A percentile compares a stretch with the other conserved stretches of the same genome.
Evolutionary conservation across 2,797 vertebrate genomes (phyloP).

Genomic region (Steatocranus sp.): DNA sequence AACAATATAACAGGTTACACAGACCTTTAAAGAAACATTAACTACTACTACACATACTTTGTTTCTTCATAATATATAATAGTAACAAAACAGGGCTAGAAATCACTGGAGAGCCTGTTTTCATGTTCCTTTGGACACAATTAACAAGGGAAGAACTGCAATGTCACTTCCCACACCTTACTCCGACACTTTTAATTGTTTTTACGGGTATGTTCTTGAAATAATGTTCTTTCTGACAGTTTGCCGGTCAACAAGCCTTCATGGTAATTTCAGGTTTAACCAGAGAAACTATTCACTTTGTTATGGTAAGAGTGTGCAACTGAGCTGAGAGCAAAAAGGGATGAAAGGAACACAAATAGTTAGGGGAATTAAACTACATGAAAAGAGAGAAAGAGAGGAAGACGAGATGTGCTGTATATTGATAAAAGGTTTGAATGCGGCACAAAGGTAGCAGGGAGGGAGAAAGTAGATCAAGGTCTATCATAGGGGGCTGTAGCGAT

Average conservation of each 20-base stretch:
- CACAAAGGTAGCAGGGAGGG: constrained; percentile 12
- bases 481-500: constrained; percentile 2
- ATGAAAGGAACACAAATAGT: background rate
- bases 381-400: background rate
- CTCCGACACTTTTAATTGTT: background rate
- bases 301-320: background rate
- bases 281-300: background rate
- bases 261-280: background rate
- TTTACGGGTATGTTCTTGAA: background rate
- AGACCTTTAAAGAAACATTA: background rate
- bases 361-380: constrained; percentile 4
- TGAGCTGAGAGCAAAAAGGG: background rate
- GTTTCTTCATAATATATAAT: background rate
- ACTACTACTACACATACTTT: background rate
- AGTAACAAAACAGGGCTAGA: background rate
- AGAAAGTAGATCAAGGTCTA: constrained; percentile 22
- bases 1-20: background rate
- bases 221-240: background rate
- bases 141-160: background rate
- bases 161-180: background rate
- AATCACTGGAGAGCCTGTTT: background rate
- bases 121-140: background rate
- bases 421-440: constrained; percentile 37
- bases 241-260: background rate
- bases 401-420: background rate